Evolutionary conservation across 2,797 vertebrate species (phyloP), one percentile per base, ranked within the genome.

Genomic region (Eulemur coronatus): DNA sequence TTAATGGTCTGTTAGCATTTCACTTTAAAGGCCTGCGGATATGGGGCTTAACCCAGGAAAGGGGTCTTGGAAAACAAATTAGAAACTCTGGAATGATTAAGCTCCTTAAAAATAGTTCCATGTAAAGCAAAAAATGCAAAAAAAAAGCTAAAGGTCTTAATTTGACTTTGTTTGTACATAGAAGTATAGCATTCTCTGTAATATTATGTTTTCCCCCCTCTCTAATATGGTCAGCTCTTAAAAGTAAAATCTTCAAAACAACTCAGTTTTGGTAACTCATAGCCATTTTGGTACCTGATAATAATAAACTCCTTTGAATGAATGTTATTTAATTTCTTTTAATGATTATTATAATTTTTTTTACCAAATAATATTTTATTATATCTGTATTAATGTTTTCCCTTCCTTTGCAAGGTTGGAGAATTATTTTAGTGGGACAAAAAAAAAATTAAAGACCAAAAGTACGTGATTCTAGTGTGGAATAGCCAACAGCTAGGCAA

Each of bases 1-100:
- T 96, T 98, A 98, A 98, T 97, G 89, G 87, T 96, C 96, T 97
- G 97, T 96, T 98, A 96, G 96, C 93, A 97, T 97, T 97, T 97
- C 89, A 94, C 97, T 95, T 96, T 85, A 96, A 96, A 96, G 94
- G 87, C 89, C 97, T 96, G 91, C 30, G 76, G 87, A 96, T 94
- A 95, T 84, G 97, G 93, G 95, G 69, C 93, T 96, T 95, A 95
- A 95, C 84, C 91, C 75, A 89, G 57, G 84, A 92, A 95, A 96
- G n/a, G 72, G 95, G 73, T 17, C 84, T 95, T 96, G 84, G 73
- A 96, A 97, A 98, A 96, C 92, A 97, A 96, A 97, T 96, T 96
- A 94, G 76, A 97, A 97, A 97, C 72, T 41, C 61, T 57, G 65
- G 94, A 93, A 96, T 92, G 84, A 94, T 89, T 97, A 94, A 46